Evolutionary conservation across 2,797 vertebrate genomes (phyloP).

Genomic region (Bryconaethiops microstoma): DNA sequence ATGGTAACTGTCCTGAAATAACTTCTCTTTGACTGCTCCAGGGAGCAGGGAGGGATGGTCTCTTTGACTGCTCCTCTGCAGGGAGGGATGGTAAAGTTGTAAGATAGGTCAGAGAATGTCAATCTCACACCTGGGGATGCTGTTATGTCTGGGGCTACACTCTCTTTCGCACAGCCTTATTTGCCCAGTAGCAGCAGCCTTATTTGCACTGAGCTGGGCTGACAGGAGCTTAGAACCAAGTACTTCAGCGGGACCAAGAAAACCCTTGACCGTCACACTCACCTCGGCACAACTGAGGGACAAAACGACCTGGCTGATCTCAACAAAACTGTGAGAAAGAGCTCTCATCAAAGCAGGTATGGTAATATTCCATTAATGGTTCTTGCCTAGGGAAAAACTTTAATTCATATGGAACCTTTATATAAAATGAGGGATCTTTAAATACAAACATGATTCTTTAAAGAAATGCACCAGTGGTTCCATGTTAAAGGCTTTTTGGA

Average conservation of each 20-base stretch:
- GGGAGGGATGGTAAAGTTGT: conserved; percentile 39
- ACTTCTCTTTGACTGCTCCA: not conserved
- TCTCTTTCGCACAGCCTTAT: conserved; percentile 65
- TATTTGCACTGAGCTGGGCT: conserved; percentile 57
- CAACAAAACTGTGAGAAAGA: not conserved
- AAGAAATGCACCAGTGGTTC: too few relatives aligned
- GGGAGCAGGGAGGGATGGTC: too few relatives aligned
- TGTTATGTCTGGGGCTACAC: conserved; percentile 28
- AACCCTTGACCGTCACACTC: conserved; percentile 20
- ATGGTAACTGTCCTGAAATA: conserved; percentile 48
- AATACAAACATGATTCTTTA: too few relatives aligned
- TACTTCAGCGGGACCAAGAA: conserved; percentile 45
- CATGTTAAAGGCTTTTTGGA: too few relatives aligned
- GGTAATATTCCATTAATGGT: not conserved
- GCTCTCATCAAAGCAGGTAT: not conserved
- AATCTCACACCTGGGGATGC: conserved; percentile 56
- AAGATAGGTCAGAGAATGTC: conserved; percentile 53
- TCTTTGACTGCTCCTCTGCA: conserved; percentile 2
- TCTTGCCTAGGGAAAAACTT: not conserved
- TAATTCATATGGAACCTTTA: too few relatives aligned
- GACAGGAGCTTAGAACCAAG: conserved; percentile 34
- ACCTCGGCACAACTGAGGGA: conserved; percentile 11
- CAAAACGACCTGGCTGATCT: not conserved
- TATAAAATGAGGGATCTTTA: too few relatives aligned
- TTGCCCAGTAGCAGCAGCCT: conserved; percentile 59